Percentiles rank a stretch among this genome's conserved stretches.
phyloP scores from a whole-genome alignment of 2,113 vertebrate genomes.

The Tamias sibiricus region DNA sequence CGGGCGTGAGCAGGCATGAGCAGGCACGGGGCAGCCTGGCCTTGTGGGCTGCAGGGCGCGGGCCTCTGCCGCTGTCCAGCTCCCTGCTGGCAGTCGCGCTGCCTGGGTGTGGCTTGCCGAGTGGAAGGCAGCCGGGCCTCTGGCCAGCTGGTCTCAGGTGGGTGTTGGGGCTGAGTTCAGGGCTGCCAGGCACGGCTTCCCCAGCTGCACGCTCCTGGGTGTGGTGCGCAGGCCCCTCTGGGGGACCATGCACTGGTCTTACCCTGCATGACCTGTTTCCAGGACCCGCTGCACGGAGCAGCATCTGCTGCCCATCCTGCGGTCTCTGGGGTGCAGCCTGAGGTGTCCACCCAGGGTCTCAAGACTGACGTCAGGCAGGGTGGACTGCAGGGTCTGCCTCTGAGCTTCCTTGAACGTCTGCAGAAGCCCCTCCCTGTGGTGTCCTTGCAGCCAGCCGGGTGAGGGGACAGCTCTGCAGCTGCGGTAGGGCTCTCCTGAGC shows the following conservation, averaged over 20 bases:
- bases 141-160: background rate
- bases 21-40: no score
- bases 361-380: background rate
- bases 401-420: background rate
- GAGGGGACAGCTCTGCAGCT: background rate
- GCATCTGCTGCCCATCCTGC: background rate
- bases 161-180: background rate
- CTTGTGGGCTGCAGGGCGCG: background rate
- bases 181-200: background rate
- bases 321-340: background rate
- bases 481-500: background rate
- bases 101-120: accelerated
- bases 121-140: background rate
- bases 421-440: background rate
- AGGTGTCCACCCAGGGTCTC: background rate
- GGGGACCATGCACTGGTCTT: background rate
- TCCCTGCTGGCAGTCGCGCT: background rate
- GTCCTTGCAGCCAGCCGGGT: background rate
- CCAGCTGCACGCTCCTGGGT: background rate
- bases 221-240: background rate
- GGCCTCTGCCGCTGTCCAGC: background rate
- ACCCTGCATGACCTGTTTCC: accelerated
- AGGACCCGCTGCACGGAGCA: accelerated
- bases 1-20: no score
- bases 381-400: background rate